Evolutionary conservation across 2,888 invertebrate species (phyloP).

Genomic region (Drosophila mimetica): DNA sequence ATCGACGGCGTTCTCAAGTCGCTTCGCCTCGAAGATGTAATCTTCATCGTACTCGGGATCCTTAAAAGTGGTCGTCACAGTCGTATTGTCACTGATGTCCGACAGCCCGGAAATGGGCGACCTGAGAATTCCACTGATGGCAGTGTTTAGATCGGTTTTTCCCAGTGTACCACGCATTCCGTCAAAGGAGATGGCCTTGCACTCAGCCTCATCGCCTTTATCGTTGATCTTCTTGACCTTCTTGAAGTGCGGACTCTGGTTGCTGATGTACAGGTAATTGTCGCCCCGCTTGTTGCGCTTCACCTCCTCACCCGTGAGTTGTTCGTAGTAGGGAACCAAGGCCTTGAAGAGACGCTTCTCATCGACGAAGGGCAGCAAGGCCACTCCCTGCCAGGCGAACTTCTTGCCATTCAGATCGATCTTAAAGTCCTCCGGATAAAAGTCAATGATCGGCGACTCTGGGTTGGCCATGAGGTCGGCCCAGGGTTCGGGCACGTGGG

Average conservation of each 20-base stretch:
- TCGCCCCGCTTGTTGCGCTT: constrained; percentile 94
- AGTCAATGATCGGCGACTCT: constrained; percentile 98
- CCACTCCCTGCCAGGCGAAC: constrained; percentile 99
- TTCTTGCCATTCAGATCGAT: constrained; percentile 99
- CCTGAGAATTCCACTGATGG: constrained; percentile 85
- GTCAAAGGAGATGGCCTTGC: constrained; percentile 87
- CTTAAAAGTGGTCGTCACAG: constrained; percentile 33
- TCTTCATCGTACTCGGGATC: constrained; percentile 44
- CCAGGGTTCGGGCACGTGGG: constrained; percentile 97
- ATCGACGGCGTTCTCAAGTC: constrained; percentile 35
- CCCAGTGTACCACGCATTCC: constrained; percentile 94
- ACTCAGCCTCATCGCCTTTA: constrained; percentile 85
- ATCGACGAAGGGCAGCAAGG: constrained; percentile 98
- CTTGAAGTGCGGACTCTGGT: constrained; percentile 89
- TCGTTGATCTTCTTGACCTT: constrained; percentile 90
- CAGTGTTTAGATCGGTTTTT: constrained; percentile 89
- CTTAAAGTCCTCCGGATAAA: constrained; percentile 98
- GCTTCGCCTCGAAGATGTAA: constrained; percentile 39
- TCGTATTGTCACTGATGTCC: constrained; percentile 29
- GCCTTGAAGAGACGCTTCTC: constrained; percentile 94
- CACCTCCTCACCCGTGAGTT: constrained; percentile 93
- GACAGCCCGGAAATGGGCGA: constrained; percentile 36
- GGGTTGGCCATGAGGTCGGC: constrained; percentile 95
- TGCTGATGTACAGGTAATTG: constrained; percentile 94
- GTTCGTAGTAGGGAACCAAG: constrained; percentile 91